Evolutionary conservation across 2,797 vertebrate species (phyloP), one percentile per base, ranked within the genome.

Genomic region (Cuniculus paca): DNA sequence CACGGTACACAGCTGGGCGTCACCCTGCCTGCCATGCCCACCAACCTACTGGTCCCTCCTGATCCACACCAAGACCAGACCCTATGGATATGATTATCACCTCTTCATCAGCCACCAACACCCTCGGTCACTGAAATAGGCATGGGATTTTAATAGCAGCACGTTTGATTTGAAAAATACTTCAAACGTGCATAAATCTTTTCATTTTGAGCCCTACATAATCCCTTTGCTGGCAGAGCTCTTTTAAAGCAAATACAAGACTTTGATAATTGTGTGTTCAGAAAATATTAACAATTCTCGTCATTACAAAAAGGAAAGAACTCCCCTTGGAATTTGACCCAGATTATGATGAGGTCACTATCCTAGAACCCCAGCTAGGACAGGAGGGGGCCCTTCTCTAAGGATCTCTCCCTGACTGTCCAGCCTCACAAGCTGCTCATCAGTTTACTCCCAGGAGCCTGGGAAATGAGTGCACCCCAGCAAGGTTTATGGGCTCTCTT

Each of bases 161-260:
- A 74, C 10, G 6, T 85, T 52, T 75, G 31, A 74, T 36, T 85
- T 45, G 36, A 65, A 91, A 88, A 45, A 39, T 20, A 56, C 28
- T 74, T 79, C 39, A 79, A 24, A 39, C 31, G 74, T 50, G 54
- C 75, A 3, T 28, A 80, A n/a, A 45, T 92, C 20, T 60, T 34
- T 50, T 89, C 56, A 26, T 84, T 85, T 92, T 48, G 45, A 54
- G 24, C n/a, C 50, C 61, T 63, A n/a, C 36, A 45, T n/a, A 74
- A 45, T 31, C 5, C 36, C 17, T 74, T 88, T 16, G 48, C 61
- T 93, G 70, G 26, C 39, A 77, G 12, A 75, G 24, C 54, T 63
- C 5, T 90, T 78, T 88, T 56, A 82, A 36, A 82, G 45, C 24
- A 80, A 90, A 90, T 45, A 89, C 22, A 92, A 80, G 48, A 26